Evolutionary conservation across 2,113 vertebrate species (phyloP), one percentile per base, ranked within the genome.

Genomic region (Menura novaehollandiae): DNA sequence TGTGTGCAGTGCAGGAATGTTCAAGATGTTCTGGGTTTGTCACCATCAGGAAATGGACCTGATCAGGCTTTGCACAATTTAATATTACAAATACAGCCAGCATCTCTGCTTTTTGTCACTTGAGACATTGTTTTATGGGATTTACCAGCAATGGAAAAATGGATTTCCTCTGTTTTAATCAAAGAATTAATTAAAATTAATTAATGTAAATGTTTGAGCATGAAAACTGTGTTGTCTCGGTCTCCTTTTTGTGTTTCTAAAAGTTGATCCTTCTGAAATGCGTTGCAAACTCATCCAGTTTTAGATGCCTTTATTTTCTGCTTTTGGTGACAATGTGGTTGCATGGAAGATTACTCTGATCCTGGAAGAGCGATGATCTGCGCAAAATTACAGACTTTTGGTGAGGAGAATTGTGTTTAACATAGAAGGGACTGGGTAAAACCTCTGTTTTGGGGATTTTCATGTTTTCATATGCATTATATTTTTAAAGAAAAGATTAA

Each of bases 181-280:
- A n/a, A 66, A 11, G 64, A 62, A 80, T 84, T 43, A 10, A 85
- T 96, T 88, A 75, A 93, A 92, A 58, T 92, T 66, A 55, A 95
- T 91, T 26, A 15, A 91, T 86, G 80, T 44, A 64, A 95, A 77
- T 93, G 24, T 32, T 73, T 35, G 30, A 21, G 47, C 14, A 1
- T 15, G 5, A 75, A 52, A 62, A 44, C n/a, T 19, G 27, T 66
- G 62, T 46, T 14, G 60, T 59, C 8, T 88, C 71, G 2, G 69
- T 46, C 32, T 84, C 33, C 14, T 47, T 73, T 86, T 43, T 60
- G 39, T 33, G 60, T 74, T 88, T 56, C 60, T 68, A 12, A 62
- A n/a, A n/a, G 66, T 27, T 17, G 60, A 15, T 33, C 4, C 47
- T 51, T 60, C 21, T 15, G 44, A 77, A 82, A 26, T 15, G 60